Evolutionary conservation across 35 echinoderm and acorn worm species (phyloP), one percentile per base, ranked within the genome.

Genomic region (Amphiura filiformis): DNA sequence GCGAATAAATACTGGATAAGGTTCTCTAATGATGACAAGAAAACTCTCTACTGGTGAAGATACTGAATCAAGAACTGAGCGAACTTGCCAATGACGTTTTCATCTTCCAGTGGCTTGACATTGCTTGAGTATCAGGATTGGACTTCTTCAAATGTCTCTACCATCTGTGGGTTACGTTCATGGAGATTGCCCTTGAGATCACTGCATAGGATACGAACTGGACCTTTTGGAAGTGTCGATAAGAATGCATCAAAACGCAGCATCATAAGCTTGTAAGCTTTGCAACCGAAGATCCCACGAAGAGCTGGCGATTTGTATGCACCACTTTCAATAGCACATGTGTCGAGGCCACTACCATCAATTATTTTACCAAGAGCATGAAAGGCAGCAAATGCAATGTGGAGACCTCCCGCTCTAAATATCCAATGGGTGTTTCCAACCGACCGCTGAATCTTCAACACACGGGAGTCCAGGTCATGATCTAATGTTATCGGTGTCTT

Each of bases 331-430:
- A 87, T 87, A 23, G 65, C 65, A 77, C 65, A 86, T 38, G 84
- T 86, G 64, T 86, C 84, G 32, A 86, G 84, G 32, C 84, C 84
- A 86, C 84, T 86, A 11, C 84, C 83, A 81, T 88, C 86, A 52
- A 80, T 81, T 36, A 77, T 88, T 88, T 88, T 88, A 37, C 86
- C 86, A 36, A 88, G 86, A 56, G 76, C 86, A 88, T 80, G 86
- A 36, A 88, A 81, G 86, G 86, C 86, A 57, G 86, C 86, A 35
- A 88, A 88, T 26, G 77, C 86, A 88, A 88, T 80, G 39, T 88
- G 86, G 86, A 88, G 86, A 80, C 3, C 86, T 88, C 86, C 86
- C 42, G 86, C 86, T 88, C 86, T 80, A 57, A 88, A 37, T 26
- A 88, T 81, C 86, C 39, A 88, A 15, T 88, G 81, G 20, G 86